phyloP scores from a whole-genome alignment of 2,888 invertebrate species.

The Cheilosia variabilis region DNA sequence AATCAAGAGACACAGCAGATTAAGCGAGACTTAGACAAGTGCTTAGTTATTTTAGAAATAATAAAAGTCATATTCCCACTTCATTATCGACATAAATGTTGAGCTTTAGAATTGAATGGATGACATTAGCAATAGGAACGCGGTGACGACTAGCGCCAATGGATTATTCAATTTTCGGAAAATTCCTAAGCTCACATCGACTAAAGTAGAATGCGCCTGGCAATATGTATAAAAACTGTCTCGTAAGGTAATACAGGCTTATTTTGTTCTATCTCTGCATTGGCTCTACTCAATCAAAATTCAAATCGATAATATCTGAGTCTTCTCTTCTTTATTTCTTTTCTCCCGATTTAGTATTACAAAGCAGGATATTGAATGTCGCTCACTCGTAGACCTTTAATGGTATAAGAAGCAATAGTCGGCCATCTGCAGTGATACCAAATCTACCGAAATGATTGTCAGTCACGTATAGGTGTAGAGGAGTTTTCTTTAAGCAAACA shows the following conservation, averaged over 20 bases:
- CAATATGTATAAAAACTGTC: not conserved
- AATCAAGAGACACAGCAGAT: too few species aligned
- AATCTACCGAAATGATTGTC: not conserved
- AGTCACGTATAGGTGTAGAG: not conserved
- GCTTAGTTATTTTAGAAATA: too few species aligned
- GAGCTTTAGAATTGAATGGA: too few species aligned
- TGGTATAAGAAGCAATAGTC: slow-evolving; percentile 1
- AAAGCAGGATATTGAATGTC: slow-evolving; percentile 43
- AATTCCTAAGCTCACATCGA: too few species aligned
- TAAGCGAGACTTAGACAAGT: too few species aligned
- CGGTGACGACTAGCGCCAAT: too few species aligned
- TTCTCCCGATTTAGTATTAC: slow-evolving; percentile 33
- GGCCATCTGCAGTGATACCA: slow-evolving; percentile 14
- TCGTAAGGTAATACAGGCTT: not conserved
- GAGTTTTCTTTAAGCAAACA: not conserved
- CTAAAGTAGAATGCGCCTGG: too few species aligned
- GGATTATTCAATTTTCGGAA: too few species aligned
- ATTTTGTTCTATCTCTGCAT: slow-evolving; percentile 16
- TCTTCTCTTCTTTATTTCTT: slow-evolving; percentile 12
- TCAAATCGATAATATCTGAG: slow-evolving; percentile 33
- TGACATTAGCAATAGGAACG: too few species aligned
- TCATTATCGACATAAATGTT: too few species aligned
- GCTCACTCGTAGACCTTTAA: slow-evolving; percentile 19
- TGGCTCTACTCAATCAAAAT: slow-evolving; percentile 38
- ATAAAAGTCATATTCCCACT: too few species aligned